Conservation (phyloP, 2,113 vertebrate genomes). For the Parus major region DNA sequence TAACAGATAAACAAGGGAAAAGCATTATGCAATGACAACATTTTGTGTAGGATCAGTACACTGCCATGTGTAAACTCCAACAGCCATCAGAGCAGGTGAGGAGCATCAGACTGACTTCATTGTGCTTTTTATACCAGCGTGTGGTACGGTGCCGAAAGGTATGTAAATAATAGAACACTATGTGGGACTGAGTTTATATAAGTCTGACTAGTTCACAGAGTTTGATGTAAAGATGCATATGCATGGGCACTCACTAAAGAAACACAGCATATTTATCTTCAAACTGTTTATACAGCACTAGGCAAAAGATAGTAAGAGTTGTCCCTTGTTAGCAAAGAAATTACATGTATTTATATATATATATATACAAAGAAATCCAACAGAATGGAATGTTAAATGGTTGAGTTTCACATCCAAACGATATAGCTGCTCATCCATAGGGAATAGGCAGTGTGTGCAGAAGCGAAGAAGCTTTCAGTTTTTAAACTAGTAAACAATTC, state of each 20-base stretch:
- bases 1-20: neutral
- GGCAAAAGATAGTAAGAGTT: neutral
- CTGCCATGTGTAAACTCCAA: neutral
- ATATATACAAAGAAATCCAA: neutral
- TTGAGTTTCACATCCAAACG: neutral
- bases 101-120: neutral
- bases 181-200: conserved; percentile 1
- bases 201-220: neutral
- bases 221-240: neutral
- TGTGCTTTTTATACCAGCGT: neutral
- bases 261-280: neutral
- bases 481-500: conserved; percentile 11
- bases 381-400: neutral
- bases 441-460: neutral
- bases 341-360: neutral
- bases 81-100: neutral
- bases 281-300: neutral
- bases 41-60: neutral
- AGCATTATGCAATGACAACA: neutral
- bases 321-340: neutral
- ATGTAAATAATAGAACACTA: neutral
- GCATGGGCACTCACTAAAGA: neutral
- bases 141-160: neutral
- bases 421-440: neutral
- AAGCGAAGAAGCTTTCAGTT: neutral